Base-by-base conservation (phyloP, 2,888 invertebrate genomes). In the Leptinotarsa juncta region DNA sequence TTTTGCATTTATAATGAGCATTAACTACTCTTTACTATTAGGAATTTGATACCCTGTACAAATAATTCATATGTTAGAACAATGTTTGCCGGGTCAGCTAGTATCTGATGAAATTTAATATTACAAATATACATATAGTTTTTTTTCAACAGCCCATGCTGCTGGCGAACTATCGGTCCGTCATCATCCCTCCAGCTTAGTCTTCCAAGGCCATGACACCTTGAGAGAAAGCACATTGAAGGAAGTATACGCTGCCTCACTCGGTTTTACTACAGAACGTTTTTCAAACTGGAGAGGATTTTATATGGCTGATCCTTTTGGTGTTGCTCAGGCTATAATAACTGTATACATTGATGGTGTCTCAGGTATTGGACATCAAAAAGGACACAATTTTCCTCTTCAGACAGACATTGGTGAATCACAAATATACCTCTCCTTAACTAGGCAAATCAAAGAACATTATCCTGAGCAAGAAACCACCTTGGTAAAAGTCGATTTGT, bases 181-280 rank as follows among this genome's bases (percentile, higher is more conserved):
- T 72, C 91, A 93, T 84, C 90, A 90, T 82, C 95, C 95, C 20
- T 88, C 90, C 71, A 93, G 94, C 80, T 88, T 95, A 62, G 87
- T 89, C 77, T 95, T 95, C 87, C 89, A 91, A 81, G 94, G 94
- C 72, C 90, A 91, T 77, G 91, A 91, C 78, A 89, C 89, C 78
- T 85, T 93, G 15, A 90, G 90, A 73, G 92, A 93, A 83, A 93
- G 92, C 82, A 87, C 91, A 4, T 86, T 94, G 3, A 92, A 91
- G 83, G 95, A 95, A 86, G 90, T 95, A 7, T 91, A 92, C 78
- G 91, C 92, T n/a, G 93, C 93, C 73, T 88, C 92, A 69, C 88
- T 94, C 77, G 95, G 95, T 67, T 91, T 93, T 79, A 92, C 94
- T 15, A 92, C 93, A n/a, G 91, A 92, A 85, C 91, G 92, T 88